A percentile compares a stretch with the other conserved stretches of the same genome.
Conservation (phyloP, 2,888 invertebrate genomes). For the Lampropteryx suffumata region DNA sequence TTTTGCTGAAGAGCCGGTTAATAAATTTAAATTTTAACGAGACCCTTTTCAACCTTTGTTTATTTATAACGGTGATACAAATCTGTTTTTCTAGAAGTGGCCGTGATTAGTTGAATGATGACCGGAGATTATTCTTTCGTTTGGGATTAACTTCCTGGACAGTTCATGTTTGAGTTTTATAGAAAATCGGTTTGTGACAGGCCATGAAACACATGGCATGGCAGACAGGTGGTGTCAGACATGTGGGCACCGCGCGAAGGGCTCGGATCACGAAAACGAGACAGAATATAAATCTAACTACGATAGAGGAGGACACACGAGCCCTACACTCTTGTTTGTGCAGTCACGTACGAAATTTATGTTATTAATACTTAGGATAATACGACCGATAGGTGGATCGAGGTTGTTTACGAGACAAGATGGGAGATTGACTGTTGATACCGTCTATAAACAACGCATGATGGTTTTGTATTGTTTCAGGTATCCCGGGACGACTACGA, state of each 20-base stretch:
- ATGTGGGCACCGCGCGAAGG: constrained; percentile 65
- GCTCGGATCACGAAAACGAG: constrained; percentile 61
- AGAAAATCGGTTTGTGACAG: constrained; percentile 37
- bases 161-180: constrained; percentile 53
- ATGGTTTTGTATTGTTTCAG: constrained; percentile 57
- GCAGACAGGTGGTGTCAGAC: constrained; percentile 69
- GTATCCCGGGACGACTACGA: constrained; percentile 77
- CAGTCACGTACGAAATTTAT: constrained; percentile 52
- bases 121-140: constrained; percentile 30
- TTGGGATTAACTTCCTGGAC: constrained; percentile 52
- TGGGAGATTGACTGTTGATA: constrained; percentile 26
- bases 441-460: constrained; percentile 35
- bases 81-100: constrained; percentile 36
- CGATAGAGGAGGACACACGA: constrained; percentile 54
- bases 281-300: constrained; percentile 45
- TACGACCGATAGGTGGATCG: constrained; percentile 45
- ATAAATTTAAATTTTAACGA: constrained; percentile 42
- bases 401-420: constrained; percentile 43
- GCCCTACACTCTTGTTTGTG: constrained; percentile 39
- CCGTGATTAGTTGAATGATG: constrained; percentile 32
- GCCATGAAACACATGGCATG: constrained; percentile 51
- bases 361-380: constrained; percentile 60
- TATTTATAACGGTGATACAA: constrained; percentile 37
- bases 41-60: constrained; percentile 39
- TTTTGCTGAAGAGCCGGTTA: constrained; percentile 42